phyloP scores from a whole-genome alignment of 2,888 invertebrate species.

The Carpatolechia fugitivella region DNA sequence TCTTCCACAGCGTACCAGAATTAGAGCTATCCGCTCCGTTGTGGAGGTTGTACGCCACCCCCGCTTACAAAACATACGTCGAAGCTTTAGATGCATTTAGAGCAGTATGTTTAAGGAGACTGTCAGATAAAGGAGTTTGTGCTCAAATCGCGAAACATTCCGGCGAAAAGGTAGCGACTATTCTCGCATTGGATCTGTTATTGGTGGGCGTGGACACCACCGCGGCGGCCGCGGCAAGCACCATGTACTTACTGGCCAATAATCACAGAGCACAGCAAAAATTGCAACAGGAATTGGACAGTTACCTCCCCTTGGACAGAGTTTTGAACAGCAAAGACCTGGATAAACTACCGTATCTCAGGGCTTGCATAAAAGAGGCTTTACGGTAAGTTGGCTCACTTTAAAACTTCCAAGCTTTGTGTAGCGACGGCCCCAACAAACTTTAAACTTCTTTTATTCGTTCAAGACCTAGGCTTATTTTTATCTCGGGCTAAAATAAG shows the following conservation, averaged over 20 bases:
- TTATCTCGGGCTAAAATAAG: not conserved
- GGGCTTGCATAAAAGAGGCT: conserved; percentile 88
- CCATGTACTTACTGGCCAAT: conserved; percentile 86
- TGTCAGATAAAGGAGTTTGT: conserved; percentile 68
- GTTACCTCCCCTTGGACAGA: conserved; percentile 74
- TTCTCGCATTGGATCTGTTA: conserved; percentile 87
- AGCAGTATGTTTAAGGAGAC: conserved; percentile 71
- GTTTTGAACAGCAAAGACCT: conserved; percentile 80
- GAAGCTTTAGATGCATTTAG: conserved; percentile 85
- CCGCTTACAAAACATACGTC: conserved; percentile 84
- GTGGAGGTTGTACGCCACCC: conserved; percentile 86
- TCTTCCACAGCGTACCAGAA: conserved; percentile 87
- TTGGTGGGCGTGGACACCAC: conserved; percentile 91
- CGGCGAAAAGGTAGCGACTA: conserved; percentile 79
- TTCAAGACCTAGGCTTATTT: not conserved
- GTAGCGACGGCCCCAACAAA: not conserved
- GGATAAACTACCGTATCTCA: conserved; percentile 83
- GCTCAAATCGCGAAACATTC: conserved; percentile 58
- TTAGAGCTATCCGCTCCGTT: conserved; percentile 86
- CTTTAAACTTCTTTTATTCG: not conserved
- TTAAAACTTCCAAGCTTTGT: not conserved
- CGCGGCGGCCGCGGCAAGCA: conserved; percentile 86
- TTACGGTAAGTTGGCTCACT: conserved; percentile 75
- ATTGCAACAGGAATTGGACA: conserved; percentile 81
- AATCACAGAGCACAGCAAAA: conserved; percentile 83